Percentiles rank a stretch among this genome's conserved stretches.
These are phyloP conservation scores for Cancer borealis DNA, from an alignment of 2,888 invertebrate genomes.

Conservation along the genomic window DNA sequence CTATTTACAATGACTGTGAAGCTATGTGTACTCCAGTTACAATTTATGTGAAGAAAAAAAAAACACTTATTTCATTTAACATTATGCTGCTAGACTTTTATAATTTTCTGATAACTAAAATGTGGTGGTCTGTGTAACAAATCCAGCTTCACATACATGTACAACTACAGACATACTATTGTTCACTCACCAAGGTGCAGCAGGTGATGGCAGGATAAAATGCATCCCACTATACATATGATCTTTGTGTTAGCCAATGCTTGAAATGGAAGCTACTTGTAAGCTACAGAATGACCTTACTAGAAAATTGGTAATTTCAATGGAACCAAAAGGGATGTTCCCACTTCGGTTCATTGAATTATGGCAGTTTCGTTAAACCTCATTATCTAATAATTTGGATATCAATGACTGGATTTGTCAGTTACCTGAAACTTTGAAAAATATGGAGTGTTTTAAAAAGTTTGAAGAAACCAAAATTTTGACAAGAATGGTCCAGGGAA, in stretches of 20 bases:
- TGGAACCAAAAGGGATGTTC: background rate
- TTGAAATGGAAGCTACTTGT: background rate
- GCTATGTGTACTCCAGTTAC: background rate
- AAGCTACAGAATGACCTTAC: background rate
- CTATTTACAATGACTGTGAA: conserved; percentile 33
- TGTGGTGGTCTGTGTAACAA: conserved; percentile 6
- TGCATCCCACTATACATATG: conserved; percentile 21
- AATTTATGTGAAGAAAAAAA: background rate
- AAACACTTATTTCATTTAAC: background rate
- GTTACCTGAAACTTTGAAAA: background rate
- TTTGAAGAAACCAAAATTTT: background rate
- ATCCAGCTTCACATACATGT: background rate
- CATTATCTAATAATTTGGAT: background rate
- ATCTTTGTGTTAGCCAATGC: background rate
- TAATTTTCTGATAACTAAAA: background rate
- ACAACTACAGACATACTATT: background rate
- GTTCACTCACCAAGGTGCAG: background rate
- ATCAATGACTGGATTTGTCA: background rate
- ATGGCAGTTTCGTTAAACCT: background rate
- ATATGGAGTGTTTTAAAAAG: background rate
- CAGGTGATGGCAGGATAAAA: conserved; percentile 23
- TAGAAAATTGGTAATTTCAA: background rate
- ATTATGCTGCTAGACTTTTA: conserved; percentile 13
- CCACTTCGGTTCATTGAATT: background rate
- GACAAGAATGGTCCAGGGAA: background rate